Base-by-base conservation (phyloP, 2,113 vertebrate genomes). In the Lepisosteus osseus region DNA sequence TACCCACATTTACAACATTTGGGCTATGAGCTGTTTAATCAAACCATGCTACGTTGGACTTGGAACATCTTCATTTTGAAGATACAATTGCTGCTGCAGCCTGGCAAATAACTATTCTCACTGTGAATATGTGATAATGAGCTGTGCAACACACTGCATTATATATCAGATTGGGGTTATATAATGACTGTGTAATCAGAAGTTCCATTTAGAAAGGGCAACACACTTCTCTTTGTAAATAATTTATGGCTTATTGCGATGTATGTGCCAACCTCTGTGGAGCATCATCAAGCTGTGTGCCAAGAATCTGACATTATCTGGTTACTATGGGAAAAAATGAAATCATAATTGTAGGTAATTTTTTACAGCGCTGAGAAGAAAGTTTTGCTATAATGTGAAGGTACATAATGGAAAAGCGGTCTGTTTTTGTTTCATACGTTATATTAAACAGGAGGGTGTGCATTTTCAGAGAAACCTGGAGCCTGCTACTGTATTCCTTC, bases 41-140 rank as follows among this genome's bases (percentile, higher is more conserved):
- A 41, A 41, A 7, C 62, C 62, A 29, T 40, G 17, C 29, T 29
- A 29, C 29, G 29, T 29, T 29, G 29, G 29, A 29, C 29, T 29
- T 65, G 4, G 8, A 41, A 29, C 41, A n/a, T 29, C 7, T 4
- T 13, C 6, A 7, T 40, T 4, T 40, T 65, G 62, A 43, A 64
- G 62, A 64, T 64, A 64, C 62, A 7, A 64, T 64, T 17, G 13
- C n/a, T 59, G 17, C 15, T 7, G 12, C 41, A 64, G 8, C 9
- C 62, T 64, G 62, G 4, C 62, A 64, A 12, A 64, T 6, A 61
- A 17, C 62, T 12, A 40, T 64, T 64, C 14, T 40, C 62, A 11
- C 6, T 65, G 62, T 65, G 62, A 65, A 43, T 43, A 65, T 65
- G 62, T 40, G 62, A 41, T 65, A 65, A 65, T 65, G 62, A 65